Conservation (phyloP, 2,797 vertebrate genomes). For the Kryptolebias ocellatus region DNA sequence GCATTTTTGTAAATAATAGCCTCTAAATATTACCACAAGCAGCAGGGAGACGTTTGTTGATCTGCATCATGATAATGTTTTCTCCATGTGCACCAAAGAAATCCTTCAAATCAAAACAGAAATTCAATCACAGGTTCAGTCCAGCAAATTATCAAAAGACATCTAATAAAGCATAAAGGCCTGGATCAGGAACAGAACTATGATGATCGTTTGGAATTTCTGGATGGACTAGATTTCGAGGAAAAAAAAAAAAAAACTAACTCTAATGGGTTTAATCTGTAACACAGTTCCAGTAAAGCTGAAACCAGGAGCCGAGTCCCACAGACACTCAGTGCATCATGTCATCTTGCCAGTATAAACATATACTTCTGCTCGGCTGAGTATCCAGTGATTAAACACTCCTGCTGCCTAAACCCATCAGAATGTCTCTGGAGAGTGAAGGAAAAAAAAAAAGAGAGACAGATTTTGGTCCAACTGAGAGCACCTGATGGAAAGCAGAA, state of each 20-base stretch:
- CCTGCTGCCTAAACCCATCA: constrained; percentile 42
- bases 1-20: background rate
- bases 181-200: constrained; percentile 16
- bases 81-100: constrained; percentile 14
- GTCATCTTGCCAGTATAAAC: constrained; percentile 45
- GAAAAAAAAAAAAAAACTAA: constrained; percentile 4
- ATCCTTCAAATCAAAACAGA: background rate
- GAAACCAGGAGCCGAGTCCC: constrained; percentile 22
- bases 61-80: constrained; percentile 17
- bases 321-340: constrained; percentile 31
- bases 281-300: constrained; percentile 36
- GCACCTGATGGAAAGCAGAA: constrained; percentile 8
- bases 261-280: constrained; percentile 40
- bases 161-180: constrained; percentile 15
- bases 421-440: constrained; percentile 21
- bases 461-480: constrained; percentile 27
- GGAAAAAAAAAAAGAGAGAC: constrained; percentile 12
- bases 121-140: constrained; percentile 12
- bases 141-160: constrained; percentile 28
- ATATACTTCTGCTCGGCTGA: constrained; percentile 42
- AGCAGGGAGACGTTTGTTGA: constrained; percentile 2
- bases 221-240: constrained; percentile 13
- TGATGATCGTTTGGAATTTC: constrained; percentile 34
- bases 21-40: background rate
- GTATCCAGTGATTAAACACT: constrained; percentile 40